A percentile compares a stretch with the other conserved stretches of the same genome.
phyloP scores from a whole-genome alignment of 2,888 invertebrate species.

The Tigriopus californicus region DNA sequence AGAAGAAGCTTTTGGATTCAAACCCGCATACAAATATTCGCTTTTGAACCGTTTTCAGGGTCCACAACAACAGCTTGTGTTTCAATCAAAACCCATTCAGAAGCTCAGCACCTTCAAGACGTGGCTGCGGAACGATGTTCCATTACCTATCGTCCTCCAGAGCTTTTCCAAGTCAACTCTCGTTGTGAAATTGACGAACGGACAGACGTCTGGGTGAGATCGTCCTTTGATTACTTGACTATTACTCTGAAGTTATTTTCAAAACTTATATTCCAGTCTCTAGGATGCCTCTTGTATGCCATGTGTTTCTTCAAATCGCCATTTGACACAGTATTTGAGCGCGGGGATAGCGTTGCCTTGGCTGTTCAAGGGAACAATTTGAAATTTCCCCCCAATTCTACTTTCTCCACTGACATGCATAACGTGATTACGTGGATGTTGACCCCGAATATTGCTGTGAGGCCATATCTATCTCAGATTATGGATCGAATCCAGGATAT shows the following conservation, averaged over 20 bases:
- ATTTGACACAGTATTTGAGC: slow-evolving; percentile 59
- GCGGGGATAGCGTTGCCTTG: slow-evolving; percentile 67
- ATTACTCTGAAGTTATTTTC: too few species aligned
- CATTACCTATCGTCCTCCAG: slow-evolving; percentile 72
- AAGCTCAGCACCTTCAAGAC: slow-evolving; percentile 53
- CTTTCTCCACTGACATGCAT: slow-evolving; percentile 36
- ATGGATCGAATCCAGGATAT: not conserved
- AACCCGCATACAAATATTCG: too few species aligned
- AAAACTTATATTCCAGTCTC: slow-evolving; percentile 37
- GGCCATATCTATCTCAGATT: not conserved
- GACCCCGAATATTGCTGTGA: not conserved
- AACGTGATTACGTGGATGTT: slow-evolving; percentile 10
- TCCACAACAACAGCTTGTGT: slow-evolving; percentile 23
- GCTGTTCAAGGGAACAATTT: slow-evolving; percentile 47
- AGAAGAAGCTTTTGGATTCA: too few species aligned
- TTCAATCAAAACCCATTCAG: slow-evolving; percentile 44
- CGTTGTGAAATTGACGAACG: slow-evolving; percentile 45
- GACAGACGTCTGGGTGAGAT: slow-evolving; percentile 5
- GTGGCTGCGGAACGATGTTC: slow-evolving; percentile 63
- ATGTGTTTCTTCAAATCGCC: slow-evolving; percentile 68
- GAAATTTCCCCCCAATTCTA: slow-evolving; percentile 45
- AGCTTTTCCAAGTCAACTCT: slow-evolving; percentile 63
- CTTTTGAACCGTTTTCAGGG: slow-evolving; percentile 22
- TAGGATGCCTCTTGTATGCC: slow-evolving; percentile 68
- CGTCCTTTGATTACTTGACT: too few species aligned